These are phyloP conservation scores for Hypanus sabinus DNA, from an alignment of 2,113 vertebrate genomes.

Conservation along the genomic window DNA sequence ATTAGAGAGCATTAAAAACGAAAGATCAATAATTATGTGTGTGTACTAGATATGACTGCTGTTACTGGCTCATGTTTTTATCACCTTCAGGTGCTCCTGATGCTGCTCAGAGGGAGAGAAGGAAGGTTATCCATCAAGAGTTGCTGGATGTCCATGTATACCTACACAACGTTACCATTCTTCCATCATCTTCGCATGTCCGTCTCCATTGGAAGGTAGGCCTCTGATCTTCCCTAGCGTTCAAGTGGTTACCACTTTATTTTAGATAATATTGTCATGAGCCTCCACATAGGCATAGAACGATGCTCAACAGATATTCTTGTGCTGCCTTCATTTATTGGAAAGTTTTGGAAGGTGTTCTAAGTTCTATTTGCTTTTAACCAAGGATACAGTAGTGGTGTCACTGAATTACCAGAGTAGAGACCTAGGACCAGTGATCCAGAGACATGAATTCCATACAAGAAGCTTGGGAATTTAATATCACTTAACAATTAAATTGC, in stretches of 20 bases:
- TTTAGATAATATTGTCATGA: neutral
- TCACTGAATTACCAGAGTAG: no score
- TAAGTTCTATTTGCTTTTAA: no score
- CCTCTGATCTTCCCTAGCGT: neutral
- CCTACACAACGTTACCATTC: slow-evolving; percentile 60
- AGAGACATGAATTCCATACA: no score
- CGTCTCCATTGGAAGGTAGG: slow-evolving; percentile 24
- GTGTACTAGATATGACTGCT: neutral
- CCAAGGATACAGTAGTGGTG: no score
- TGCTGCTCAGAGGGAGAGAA: slow-evolving; percentile 50
- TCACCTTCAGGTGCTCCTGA: slow-evolving; percentile 51
- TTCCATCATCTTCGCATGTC: slow-evolving; percentile 14
- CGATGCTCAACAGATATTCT: neutral
- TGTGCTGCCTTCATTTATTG: neutral
- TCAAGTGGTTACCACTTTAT: neutral
- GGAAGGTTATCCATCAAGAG: slow-evolving; percentile 47
- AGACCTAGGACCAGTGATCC: no score
- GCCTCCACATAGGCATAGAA: neutral
- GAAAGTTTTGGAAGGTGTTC: neutral
- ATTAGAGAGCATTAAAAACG: neutral
- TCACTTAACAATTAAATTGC: no score
- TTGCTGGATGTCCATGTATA: slow-evolving; percentile 57
- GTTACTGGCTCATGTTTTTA: neutral
- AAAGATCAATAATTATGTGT: neutral
- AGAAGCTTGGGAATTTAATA: no score